phyloP scores from a whole-genome alignment of 2,888 invertebrate genomes.

The Mactromeris polynyma region DNA sequence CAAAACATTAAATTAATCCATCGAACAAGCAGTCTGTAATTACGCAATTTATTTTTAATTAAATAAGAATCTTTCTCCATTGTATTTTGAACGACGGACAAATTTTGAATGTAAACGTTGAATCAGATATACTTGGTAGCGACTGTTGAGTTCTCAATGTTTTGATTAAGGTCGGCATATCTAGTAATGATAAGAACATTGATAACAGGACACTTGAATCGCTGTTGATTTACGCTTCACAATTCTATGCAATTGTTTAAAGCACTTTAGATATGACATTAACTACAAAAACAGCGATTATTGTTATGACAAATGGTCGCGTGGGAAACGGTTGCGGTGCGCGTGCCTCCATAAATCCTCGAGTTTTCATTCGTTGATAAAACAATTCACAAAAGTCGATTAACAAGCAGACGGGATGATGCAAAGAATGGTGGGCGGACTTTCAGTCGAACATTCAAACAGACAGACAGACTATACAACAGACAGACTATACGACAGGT shows the following conservation, averaged over 20 bases:
- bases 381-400: too few relatives aligned
- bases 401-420: too few relatives aligned
- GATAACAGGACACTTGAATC: slow-evolving; percentile 14
- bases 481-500: too few relatives aligned
- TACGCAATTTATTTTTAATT: slow-evolving; percentile 22
- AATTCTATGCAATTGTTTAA: slow-evolving; percentile 24
- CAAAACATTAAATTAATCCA: slow-evolving; percentile 32
- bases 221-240: slow-evolving; percentile 51
- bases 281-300: too few relatives aligned
- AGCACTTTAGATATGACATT: slow-evolving; percentile 37
- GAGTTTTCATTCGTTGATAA: background rate
- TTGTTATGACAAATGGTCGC: slow-evolving; percentile 18
- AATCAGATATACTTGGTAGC: background rate
- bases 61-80: slow-evolving; percentile 35
- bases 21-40: slow-evolving; percentile 18
- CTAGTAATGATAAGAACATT: slow-evolving; percentile 23
- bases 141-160: background rate
- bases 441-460: too few relatives aligned
- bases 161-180: slow-evolving; percentile 5
- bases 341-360: background rate
- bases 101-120: background rate
- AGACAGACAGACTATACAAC: too few relatives aligned
- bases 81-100: background rate
- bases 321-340: background rate
- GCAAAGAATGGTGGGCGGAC: too few relatives aligned